Evolutionary conservation across 2,888 invertebrate genomes (phyloP), one percentile per base, ranked within the genome.

Genomic region (Brachyptera risi): DNA sequence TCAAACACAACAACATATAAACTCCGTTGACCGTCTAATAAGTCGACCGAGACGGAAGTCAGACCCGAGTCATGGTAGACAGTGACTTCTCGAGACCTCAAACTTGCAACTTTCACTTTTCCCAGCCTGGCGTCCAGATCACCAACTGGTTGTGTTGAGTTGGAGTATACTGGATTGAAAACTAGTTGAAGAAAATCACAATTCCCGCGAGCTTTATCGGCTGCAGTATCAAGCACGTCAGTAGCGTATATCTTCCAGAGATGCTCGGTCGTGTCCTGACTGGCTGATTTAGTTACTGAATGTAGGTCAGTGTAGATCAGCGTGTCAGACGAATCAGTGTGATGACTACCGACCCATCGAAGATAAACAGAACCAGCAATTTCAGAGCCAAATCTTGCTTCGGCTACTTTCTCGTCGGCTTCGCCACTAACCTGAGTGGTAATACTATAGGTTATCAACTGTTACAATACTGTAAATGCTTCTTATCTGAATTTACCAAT

Each of bases 221-320:
- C 81, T 67, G 83, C 87, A 0, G 85, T 80, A 69, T 92, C 90
- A 47, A 93, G 85, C 65, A 93, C 89, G 71, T 95, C 95, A 0
- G 94, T 94, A 19, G 90, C 90, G 71, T 87, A 92, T 58, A 95
- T 83, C 71, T 92, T 91, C 95, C 95, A 95, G 59, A 83, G 83
- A 72, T 95, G 93, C 70, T 87, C 82, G 0, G 91, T 89, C 49
- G 23, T n/a, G 19, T 15, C 70, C 67, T 24, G 70, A 67, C 27
- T 69, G 71, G 58, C 79, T 64, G 75, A 80, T 71, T 78, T 79
- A 68, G 73, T 73, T 35, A 77, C 75, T 64, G 81, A 80, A 70
- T 88, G 88, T 50, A 95, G 77, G 76, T 93, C 87, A 0, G 89
- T 82, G 68, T 86, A 85, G 60, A 95, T 85, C 56, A 90, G 79